Evolutionary conservation across 2,888 invertebrate species (phyloP), one percentile per base, ranked within the genome.

Genomic region (Himalopsyche kuldschensis): DNA sequence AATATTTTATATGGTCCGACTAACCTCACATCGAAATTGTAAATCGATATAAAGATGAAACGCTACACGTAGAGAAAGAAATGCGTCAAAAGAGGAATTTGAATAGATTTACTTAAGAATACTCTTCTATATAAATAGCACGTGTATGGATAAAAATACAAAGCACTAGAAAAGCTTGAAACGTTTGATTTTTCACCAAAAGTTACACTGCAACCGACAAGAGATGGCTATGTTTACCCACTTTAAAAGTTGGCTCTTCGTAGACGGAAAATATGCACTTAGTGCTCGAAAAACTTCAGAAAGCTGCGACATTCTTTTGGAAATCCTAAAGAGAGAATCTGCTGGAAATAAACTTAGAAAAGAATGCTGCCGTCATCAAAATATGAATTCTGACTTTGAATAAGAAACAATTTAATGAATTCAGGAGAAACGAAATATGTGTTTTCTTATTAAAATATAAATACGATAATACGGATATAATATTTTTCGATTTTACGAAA

Each of bases 201-300:
- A 20, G 20, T 55, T 55, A 24, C 55, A 55, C 20, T 55, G 55
- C 55, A 24, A 24, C 55, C 55, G 55, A 46, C 41, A 78, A 78
- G 46, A 78, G 78, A 31, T 78, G 41, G 27, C 41, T 24, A 31
- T 78, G 78, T 78, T 78, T 78, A 78, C 78, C 78, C 78, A 78
- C 78, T 78, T 78, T 78, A 78, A 78, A 78, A 78, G 35, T 78
- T 78, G 46, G 35, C 10, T 46, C 41, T 78, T 41, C 20, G n/a
- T 27, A 17, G 15, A 46, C 20, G 35, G 78, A 78, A 41, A 78
- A 78, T 78, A 78, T 78, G 78, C 78, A 78, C 46, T 78, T 46
- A 41, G 41, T 55, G 24, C 17, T 35, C 5, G n/a, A 78, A 27
- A 27, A 75, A 75, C 76, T 75, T 75, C 32, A 31, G 8, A 75